Conservation (phyloP, 2,113 vertebrate species). For the Pedionomus torquatus region DNA sequence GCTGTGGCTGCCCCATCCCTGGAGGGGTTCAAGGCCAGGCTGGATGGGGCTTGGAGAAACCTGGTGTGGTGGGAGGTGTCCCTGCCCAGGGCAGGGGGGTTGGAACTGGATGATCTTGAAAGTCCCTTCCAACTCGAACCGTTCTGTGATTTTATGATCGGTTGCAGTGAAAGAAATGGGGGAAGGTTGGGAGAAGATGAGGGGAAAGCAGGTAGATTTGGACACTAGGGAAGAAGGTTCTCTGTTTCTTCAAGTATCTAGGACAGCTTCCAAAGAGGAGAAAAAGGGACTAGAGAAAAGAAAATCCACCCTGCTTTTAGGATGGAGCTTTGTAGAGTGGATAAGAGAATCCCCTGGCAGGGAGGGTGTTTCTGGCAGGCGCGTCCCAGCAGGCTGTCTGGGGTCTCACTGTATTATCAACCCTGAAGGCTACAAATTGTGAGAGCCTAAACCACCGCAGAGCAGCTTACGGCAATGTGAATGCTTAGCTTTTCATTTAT, state of each 20-base stretch:
- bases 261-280: background rate
- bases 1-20: too few species aligned
- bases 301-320: background rate
- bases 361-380: background rate
- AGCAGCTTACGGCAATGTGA: conserved; percentile 30
- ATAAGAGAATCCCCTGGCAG: background rate
- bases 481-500: conserved; percentile 20
- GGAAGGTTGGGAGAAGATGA: background rate
- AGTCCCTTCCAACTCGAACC: too few species aligned
- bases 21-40: too few species aligned
- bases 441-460: conserved; percentile 1
- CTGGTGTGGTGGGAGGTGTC: too few species aligned
- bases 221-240: background rate
- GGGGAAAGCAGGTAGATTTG: background rate
- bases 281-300: background rate
- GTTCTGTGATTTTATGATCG: too few species aligned
- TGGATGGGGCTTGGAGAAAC: too few species aligned
- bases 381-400: background rate
- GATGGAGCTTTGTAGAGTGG: background rate
- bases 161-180: background rate
- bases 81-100: too few species aligned
- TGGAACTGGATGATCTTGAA: too few species aligned
- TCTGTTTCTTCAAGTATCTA: background rate
- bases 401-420: background rate
- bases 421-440: background rate